phyloP scores from a whole-genome alignment of 1,140 invertebrate species.

The Scylla paramamosain region DNA sequence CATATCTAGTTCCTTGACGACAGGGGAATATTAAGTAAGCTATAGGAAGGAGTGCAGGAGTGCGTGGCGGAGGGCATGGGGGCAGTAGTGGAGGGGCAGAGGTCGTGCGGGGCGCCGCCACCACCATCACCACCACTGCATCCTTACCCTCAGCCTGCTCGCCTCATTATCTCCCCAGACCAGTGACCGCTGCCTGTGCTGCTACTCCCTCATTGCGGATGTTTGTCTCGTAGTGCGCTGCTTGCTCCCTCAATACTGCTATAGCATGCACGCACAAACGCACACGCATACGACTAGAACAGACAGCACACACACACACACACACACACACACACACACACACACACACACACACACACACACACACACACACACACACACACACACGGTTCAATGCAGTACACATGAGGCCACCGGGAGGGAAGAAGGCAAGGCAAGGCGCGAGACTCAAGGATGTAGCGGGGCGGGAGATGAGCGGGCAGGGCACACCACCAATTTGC shows the following conservation, averaged over 20 bases:
- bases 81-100: background rate
- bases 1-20: background rate
- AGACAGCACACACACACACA: background rate
- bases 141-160: background rate
- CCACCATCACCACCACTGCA: background rate
- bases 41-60: background rate
- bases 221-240: too few species aligned
- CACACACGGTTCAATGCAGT: too few species aligned
- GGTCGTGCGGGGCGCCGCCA: background rate
- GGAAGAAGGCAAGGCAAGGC: background rate
- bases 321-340: slow-evolving; percentile 20
- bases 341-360: slow-evolving; percentile 15
- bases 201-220: too few species aligned
- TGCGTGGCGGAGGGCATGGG: background rate
- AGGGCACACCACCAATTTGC: too few species aligned
- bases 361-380: too few species aligned
- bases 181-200: background rate
- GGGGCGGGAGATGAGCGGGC: too few species aligned
- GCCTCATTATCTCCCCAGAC: background rate
- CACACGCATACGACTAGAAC: background rate
- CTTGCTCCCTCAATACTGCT: background rate
- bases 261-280: background rate
- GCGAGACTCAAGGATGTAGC: too few species aligned
- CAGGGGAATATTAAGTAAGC: background rate
- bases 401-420: background rate